Conservation (phyloP, 2,797 vertebrate genomes). For the Fistularia commersonii region DNA sequence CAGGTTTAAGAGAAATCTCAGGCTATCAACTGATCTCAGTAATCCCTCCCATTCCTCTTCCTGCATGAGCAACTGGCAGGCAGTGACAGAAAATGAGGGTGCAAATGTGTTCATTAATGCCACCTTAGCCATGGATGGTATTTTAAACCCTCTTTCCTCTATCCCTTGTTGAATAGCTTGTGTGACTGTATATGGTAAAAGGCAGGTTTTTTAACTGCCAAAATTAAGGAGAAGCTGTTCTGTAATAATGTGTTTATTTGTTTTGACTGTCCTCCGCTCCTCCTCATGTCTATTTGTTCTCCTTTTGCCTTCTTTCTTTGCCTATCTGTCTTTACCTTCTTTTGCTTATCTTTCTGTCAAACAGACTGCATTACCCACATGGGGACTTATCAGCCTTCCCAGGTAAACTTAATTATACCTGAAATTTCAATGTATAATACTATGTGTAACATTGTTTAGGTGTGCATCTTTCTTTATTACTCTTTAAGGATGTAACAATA, state of each 20-base stretch:
- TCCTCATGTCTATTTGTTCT: background rate
- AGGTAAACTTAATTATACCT: background rate
- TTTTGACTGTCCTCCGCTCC: no score
- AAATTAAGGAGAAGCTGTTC: background rate
- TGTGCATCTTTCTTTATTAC: no score
- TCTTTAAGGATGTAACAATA: no score
- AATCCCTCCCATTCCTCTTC: constrained; percentile 57
- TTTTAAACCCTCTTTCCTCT: constrained; percentile 33
- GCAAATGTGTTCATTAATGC: constrained; percentile 51
- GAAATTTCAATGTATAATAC: background rate
- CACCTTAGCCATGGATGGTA: constrained; percentile 41
- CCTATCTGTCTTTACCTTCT: background rate
- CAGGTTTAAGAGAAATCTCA: constrained; percentile 42
- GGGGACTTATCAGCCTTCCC: background rate
- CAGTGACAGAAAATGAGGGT: constrained; percentile 26
- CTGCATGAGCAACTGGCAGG: constrained; percentile 57
- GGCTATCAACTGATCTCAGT: constrained; percentile 42
- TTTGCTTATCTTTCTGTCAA: background rate
- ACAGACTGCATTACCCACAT: background rate
- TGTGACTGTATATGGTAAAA: constrained; percentile 46
- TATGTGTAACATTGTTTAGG: no score
- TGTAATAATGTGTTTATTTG: no score
- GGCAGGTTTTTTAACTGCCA: constrained; percentile 10
- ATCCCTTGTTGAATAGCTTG: constrained; percentile 24
- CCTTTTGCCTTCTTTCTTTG: background rate